A percentile compares a stretch with the other conserved stretches of the same genome.
Evolutionary conservation across 2,797 vertebrate genomes (phyloP).

Genomic region (Muscicapa striata): DNA sequence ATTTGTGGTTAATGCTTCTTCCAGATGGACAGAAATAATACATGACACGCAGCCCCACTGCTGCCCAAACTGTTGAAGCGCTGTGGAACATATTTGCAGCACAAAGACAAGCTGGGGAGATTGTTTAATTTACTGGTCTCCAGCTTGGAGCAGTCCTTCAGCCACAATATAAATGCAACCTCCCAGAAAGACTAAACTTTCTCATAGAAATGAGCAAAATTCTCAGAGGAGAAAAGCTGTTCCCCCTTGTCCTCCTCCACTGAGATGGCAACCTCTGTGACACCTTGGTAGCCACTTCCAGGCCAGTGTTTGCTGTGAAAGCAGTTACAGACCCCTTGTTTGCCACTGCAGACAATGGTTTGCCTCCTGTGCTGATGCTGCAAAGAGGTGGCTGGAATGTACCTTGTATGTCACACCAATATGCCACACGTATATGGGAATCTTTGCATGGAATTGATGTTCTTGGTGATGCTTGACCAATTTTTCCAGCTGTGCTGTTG

Average conservation of each 20-base stretch:
- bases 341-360: background rate
- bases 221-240: background rate
- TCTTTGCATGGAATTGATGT: background rate
- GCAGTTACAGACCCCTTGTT: background rate
- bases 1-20: constrained; percentile 61
- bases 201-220: background rate
- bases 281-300: background rate
- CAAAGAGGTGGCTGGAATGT: background rate
- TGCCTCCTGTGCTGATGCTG: background rate
- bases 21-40: constrained; percentile 66
- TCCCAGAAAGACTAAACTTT: constrained; percentile 55
- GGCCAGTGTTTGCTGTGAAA: background rate
- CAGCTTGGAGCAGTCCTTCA: constrained; percentile 42
- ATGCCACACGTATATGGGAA: accelerated
- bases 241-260: background rate
- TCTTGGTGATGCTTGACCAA: background rate
- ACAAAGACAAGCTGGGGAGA: constrained; percentile 39
- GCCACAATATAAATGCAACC: constrained; percentile 60
- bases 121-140: constrained; percentile 68
- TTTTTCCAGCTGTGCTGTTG: background rate
- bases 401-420: background rate
- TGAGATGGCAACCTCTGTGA: background rate
- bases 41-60: constrained; percentile 7
- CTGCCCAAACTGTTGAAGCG: constrained; percentile 22
- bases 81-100: constrained; percentile 51